A percentile compares a stretch with the other conserved stretches of the same genome.
Evolutionary conservation across 2,113 vertebrate genomes (phyloP).

Genomic region (Phyllostomus discolor): DNA sequence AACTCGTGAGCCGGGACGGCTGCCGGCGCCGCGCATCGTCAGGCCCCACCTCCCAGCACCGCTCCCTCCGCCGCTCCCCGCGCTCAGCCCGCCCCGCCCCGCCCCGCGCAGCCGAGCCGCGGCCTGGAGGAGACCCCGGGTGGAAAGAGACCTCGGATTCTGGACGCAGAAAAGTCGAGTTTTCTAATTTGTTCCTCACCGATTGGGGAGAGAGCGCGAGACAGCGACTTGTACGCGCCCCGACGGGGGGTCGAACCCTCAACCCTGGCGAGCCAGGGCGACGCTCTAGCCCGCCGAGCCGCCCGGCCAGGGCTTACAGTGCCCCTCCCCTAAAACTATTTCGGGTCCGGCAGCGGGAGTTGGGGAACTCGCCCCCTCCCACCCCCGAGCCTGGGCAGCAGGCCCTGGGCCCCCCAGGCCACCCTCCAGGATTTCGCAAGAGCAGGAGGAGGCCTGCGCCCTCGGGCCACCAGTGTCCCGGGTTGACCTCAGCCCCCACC

Average conservation of each 20-base stretch:
- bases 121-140: not conserved
- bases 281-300: not conserved
- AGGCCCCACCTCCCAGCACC: too few species aligned
- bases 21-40: rapidly evolving
- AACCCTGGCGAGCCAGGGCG: not conserved
- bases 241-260: not conserved
- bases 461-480: not conserved
- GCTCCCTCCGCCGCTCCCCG: not conserved
- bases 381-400: not conserved
- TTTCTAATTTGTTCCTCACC: not conserved
- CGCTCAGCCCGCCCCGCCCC: not conserved
- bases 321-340: rapidly evolving
- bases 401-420: not conserved
- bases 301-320: not conserved
- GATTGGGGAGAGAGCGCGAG: not conserved
- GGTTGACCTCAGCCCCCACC: not conserved
- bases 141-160: not conserved
- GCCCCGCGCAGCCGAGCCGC: not conserved
- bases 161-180: not conserved
- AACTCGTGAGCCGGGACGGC: rapidly evolving
- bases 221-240: not conserved
- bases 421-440: too few species aligned
- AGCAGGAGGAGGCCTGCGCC: not conserved
- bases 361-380: not conserved
- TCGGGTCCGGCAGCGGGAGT: not conserved